Percentiles rank a stretch among this genome's conserved stretches.
Evolutionary conservation across 2,113 vertebrate genomes (phyloP).

Genomic region (Paraplagusia blochii): DNA sequence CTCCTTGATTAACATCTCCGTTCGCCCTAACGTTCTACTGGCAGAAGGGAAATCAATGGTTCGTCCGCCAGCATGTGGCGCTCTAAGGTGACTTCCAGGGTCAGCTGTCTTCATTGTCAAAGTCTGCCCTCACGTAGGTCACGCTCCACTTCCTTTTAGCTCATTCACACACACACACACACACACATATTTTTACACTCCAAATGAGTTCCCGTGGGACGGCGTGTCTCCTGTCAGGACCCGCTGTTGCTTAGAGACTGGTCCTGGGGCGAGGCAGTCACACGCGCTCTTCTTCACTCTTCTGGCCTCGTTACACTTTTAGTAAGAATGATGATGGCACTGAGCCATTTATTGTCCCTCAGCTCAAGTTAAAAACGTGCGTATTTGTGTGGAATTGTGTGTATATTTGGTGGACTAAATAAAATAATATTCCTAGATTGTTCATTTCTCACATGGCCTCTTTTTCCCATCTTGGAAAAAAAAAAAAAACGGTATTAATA

Average conservation of each 20-base stretch:
- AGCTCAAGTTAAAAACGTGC: constrained; percentile 24
- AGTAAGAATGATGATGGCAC: constrained; percentile 56
- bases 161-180: constrained; percentile 38
- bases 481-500: constrained; percentile 30
- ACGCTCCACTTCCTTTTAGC: constrained; percentile 20
- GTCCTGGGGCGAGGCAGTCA: constrained; percentile 62
- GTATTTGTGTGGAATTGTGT: constrained; percentile 4
- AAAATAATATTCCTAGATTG: constrained; percentile 35
- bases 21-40: too few relatives aligned
- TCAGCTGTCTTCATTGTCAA: constrained; percentile 36
- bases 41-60: not conserved
- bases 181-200: constrained; percentile 53
- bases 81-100: constrained; percentile 37
- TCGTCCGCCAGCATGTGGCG: constrained; percentile 2
- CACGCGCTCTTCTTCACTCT: constrained; percentile 52
- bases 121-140: constrained; percentile 43
- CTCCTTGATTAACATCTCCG: too few relatives aligned
- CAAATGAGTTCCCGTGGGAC: constrained; percentile 74
- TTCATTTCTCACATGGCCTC: constrained; percentile 6
- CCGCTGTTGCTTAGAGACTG: constrained; percentile 72
- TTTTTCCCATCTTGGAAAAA: constrained; percentile 25
- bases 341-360: constrained; percentile 43
- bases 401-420: constrained; percentile 25
- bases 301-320: constrained; percentile 60
- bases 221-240: constrained; percentile 65